Conservation (phyloP, 2,888 invertebrate species). For the Dasysyrphus albostriatus region DNA sequence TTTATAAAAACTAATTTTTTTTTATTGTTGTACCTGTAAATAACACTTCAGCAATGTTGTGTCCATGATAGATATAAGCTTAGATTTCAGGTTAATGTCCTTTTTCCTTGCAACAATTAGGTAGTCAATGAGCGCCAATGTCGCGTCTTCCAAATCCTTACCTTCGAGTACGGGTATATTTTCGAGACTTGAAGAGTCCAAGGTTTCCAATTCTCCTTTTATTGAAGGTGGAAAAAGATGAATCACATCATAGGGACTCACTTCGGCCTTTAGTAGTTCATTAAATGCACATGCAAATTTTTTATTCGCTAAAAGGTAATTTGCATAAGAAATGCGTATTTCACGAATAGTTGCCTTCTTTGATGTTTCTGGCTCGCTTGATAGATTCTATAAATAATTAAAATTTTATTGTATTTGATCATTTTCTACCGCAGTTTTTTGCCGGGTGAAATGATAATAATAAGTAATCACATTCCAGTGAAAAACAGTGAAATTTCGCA, state of each 20-base stretch:
- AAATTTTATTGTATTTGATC: no score
- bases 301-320: slow-evolving; percentile 95
- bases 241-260: slow-evolving; percentile 98
- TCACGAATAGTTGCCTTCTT: slow-evolving; percentile 92
- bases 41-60: slow-evolving; percentile 99
- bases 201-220: slow-evolving; percentile 79
- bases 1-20: background rate
- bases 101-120: slow-evolving; percentile 90
- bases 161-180: slow-evolving; percentile 86
- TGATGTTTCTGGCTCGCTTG: slow-evolving; percentile 92
- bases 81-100: slow-evolving; percentile 79
- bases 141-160: slow-evolving; percentile 93
- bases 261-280: slow-evolving; percentile 94
- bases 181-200: slow-evolving; percentile 13
- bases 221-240: slow-evolving; percentile 95
- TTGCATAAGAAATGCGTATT: slow-evolving; percentile 95
- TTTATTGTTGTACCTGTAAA: slow-evolving; percentile 88
- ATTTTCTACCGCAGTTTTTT: no score
- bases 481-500: no score
- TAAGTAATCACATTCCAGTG: no score
- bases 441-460: no score
- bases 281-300: slow-evolving; percentile 95
- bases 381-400: slow-evolving; percentile 87
- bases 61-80: slow-evolving; percentile 94
- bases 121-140: slow-evolving; percentile 95